These are phyloP conservation scores for Crotophaga sulcirostris DNA, from an alignment of 2,113 vertebrate genomes.

Conservation along the genomic window DNA sequence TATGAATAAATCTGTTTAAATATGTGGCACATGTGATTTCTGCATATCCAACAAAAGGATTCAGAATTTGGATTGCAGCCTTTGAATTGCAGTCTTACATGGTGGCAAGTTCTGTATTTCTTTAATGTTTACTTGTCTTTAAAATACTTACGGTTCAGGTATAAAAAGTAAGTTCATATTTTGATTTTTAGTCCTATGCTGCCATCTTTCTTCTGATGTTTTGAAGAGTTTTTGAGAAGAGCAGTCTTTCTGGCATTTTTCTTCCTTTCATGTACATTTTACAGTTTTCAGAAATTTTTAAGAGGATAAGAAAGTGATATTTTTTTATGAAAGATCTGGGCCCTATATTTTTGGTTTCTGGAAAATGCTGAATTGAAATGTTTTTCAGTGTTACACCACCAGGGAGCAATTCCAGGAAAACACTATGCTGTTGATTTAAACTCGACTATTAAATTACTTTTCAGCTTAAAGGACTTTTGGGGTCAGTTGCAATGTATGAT, in stretches of 20 bases:
- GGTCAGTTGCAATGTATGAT: not conserved
- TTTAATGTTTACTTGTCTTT: not conserved
- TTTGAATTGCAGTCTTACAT: not conserved
- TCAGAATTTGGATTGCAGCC: not conserved
- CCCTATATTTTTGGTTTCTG: not conserved
- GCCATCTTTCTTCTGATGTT: not conserved
- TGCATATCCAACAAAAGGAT: not conserved
- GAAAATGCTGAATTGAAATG: not conserved
- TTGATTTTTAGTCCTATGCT: not conserved
- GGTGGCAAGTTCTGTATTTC: not conserved
- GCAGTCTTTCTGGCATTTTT: not conserved
- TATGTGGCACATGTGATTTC: not conserved
- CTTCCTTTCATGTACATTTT: not conserved
- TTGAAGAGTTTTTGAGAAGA: not conserved
- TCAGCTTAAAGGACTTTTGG: not conserved
- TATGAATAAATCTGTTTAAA: constrained; percentile 39
- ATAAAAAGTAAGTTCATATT: not conserved
- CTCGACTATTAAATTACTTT: not conserved
- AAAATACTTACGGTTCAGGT: not conserved
- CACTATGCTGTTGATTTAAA: not conserved
- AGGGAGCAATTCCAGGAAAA: not conserved
- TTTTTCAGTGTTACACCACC: not conserved
- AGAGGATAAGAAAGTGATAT: not conserved
- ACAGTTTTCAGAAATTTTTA: not conserved
- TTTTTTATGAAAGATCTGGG: not conserved